Base-by-base conservation (phyloP, 2,113 vertebrate species). In the Lepisosteus osseus region DNA sequence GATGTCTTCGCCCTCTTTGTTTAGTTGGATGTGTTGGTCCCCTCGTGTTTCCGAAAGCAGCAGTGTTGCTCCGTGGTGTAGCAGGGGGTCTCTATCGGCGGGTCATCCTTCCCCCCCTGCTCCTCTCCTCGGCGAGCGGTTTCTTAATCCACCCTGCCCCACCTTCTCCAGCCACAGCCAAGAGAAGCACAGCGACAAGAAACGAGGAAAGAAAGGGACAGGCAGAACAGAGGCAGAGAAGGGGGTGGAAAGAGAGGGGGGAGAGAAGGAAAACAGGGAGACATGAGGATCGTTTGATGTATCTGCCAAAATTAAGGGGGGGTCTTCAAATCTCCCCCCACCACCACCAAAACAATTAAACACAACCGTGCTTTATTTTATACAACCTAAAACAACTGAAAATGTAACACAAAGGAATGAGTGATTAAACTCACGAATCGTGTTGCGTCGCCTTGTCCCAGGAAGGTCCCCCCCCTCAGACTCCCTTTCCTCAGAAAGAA, bases 201-300 rank as follows among this genome's bases (percentile, higher is more conserved):
- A 9, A 2, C 29, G 47, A 9, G 47, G 9, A 9, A 29, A 29
- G 29, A 29, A 2, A 78, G 79, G 74, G 61, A 65, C 45, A 72
- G 76, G 72, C 70, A 79, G 66, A 87, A 85, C 86, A 80, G 75
- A 87, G 77, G 83, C 29, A 29, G 29, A 29, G 29, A 29, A 29
- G 29, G 29, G 29, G 29, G 29, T 29, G 29, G 29, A 29, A 29
- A 29, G 29, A 29, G 29, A 3, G 56, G 56, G 47, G 47, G 47
- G 47, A 2, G 47, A 29, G 29, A 29, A 29, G 2, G 79, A 80
- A 76, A 64, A 65, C 45, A 72, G 76, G 72, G 71, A 79, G 66
- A 87, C 85, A 87, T 81, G 75, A 87, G 77, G 83, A 85, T 91
- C 89, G 90, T 89, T 91, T 91, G 89, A 92, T 88, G 79, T 69